Base-by-base conservation (phyloP, 2,888 invertebrate species). In the Zaprionus lineosus region DNA sequence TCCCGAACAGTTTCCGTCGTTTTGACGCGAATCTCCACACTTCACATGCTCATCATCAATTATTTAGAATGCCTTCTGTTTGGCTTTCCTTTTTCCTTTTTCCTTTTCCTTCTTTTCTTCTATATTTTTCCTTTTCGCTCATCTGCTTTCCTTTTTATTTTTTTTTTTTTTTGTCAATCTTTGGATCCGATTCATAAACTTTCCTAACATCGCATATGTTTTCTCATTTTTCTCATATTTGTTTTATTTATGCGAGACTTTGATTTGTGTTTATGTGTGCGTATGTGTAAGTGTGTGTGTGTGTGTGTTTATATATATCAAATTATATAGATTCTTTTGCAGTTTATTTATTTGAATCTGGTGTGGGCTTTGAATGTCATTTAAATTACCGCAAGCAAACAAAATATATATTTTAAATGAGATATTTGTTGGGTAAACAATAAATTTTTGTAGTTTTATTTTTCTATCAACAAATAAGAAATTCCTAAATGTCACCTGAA, bases 1-100 rank as follows among this genome's bases (percentile, higher is more conserved):
- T 75, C 76, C 69, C 52, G 16, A 55, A 62, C 61, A 58, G 58
- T 51, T 79, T 81, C 63, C 74, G 74, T 53, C 26, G n/a, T 15
- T 51, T 71, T 65, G 60, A 74, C 57, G 70, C 65, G 58, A 60
- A 50, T 77, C 73, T 84, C 51, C 74, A 62, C 57, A 58, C 67
- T 34, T 29, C 19, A 31, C 58, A n/a, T n/a, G n/a, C n/a, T n/a
- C n/a, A n/a, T 70, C 82, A 74, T 77, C 84, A 77, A 77, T 77
- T 70, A 84, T 78, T 84, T 57, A 63, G 41, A 44, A n/a, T n/a
- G n/a, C n/a, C n/a, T 51, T 41, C 34, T 18, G 55, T 33, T 44
- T 44, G 58, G 28, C 28, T 51, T 52, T 58, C 52, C 48, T 36
- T 37, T 19, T 6, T 33, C 24, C 40, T 26, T 11, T 15, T 14